Conservation (phyloP, 1,140 invertebrate species). For the Ephestia elutella region DNA sequence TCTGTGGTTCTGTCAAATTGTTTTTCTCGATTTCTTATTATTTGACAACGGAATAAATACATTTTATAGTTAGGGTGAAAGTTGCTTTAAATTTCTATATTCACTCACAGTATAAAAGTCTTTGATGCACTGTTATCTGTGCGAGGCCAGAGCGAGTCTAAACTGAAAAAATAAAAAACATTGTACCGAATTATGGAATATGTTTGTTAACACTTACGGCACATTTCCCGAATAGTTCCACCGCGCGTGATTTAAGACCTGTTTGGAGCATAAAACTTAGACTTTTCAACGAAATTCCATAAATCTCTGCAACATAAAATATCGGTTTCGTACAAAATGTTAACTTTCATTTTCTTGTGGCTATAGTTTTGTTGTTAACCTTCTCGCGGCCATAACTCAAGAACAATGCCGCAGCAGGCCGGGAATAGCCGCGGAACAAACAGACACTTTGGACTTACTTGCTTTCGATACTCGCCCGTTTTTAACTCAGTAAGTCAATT, state of each 20-base stretch:
- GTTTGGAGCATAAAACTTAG: background rate
- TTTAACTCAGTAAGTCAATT: too few relatives aligned
- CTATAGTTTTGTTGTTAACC: slow-evolving; percentile 42
- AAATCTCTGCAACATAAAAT: slow-evolving; percentile 36
- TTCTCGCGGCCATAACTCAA: slow-evolving; percentile 48
- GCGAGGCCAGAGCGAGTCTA: too few relatives aligned
- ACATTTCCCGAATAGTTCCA: background rate
- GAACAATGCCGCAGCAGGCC: slow-evolving; percentile 45
- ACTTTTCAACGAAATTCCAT: slow-evolving; percentile 22
- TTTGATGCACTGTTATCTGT: too few relatives aligned
- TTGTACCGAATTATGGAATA: background rate
- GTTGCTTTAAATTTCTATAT: too few relatives aligned
- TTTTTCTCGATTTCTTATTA: background rate
- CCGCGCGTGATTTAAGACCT: background rate
- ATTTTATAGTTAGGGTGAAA: too few relatives aligned
- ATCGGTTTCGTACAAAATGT: slow-evolving; percentile 37
- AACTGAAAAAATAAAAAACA: background rate
- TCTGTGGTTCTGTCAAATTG: background rate
- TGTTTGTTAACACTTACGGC: background rate
- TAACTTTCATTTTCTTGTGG: slow-evolving; percentile 33
- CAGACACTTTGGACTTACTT: slow-evolving; percentile 30
- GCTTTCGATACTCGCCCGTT: background rate
- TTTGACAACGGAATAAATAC: too few relatives aligned
- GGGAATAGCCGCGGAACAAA: slow-evolving; percentile 61
- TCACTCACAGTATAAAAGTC: too few relatives aligned